Evolutionary conservation across 30 jellyfish, hydroid and myxozoan genomes (phyloP).

Genomic region (Catostylus mosaicus): DNA sequence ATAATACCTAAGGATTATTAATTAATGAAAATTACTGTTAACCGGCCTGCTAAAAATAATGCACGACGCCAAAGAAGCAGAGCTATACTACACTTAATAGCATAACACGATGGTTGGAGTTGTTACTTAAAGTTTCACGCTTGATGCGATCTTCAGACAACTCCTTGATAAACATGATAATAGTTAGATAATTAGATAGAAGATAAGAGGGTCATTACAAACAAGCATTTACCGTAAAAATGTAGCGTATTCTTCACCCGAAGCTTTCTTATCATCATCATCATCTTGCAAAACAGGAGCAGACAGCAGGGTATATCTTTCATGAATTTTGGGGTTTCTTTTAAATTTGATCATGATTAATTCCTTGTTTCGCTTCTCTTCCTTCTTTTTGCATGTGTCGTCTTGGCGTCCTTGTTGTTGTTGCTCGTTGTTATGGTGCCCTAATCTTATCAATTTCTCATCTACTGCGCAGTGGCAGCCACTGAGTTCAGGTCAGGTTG

Average conservation of each 20-base stretch:
- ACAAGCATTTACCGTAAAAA: slow-evolving; percentile 29
- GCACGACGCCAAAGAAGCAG: too few species aligned
- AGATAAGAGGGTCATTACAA: background rate
- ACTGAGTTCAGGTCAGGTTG: too few species aligned
- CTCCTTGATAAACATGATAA: too few species aligned
- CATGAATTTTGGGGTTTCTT: slow-evolving; percentile 47
- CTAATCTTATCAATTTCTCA: background rate
- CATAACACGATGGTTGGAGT: too few species aligned
- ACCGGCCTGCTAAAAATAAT: too few species aligned
- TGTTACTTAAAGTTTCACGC: too few species aligned
- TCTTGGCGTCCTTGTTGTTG: slow-evolving; percentile 48
- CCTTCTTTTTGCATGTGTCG: slow-evolving; percentile 9
- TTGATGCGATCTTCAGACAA: too few species aligned
- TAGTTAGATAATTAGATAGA: too few species aligned
- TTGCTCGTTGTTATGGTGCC: slow-evolving; percentile 52
- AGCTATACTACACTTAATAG: too few species aligned
- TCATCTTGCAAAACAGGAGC: slow-evolving; percentile 40
- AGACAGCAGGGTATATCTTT: slow-evolving; percentile 47
- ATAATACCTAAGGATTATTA: too few species aligned
- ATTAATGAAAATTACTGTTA: too few species aligned
- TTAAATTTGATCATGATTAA: slow-evolving; percentile 31
- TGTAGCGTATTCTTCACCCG: slow-evolving; percentile 46
- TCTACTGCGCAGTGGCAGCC: background rate
- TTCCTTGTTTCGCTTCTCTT: background rate
- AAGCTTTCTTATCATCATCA: background rate